Evolutionary conservation across 2,113 vertebrate species (phyloP).

Genomic region (Psophia crepitans): DNA sequence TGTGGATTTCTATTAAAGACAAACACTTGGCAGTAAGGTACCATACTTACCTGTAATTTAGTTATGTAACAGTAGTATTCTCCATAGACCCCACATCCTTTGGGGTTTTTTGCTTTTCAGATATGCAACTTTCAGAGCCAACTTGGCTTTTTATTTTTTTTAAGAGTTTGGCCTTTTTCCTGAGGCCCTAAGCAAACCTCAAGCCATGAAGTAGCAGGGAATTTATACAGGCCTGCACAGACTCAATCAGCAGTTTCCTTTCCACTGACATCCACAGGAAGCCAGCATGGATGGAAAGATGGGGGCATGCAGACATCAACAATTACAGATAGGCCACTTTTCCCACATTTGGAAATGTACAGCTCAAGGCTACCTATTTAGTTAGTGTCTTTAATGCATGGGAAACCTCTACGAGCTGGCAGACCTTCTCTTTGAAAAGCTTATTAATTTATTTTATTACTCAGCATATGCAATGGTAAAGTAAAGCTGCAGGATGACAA

Average conservation of each 20-base stretch:
- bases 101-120: constrained; percentile 54
- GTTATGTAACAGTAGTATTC: constrained; percentile 60
- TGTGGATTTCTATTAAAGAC: constrained; percentile 65
- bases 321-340: constrained; percentile 45
- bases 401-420: neutral
- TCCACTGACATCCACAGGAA: constrained; percentile 59
- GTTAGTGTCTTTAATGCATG: neutral
- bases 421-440: neutral
- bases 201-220: constrained; percentile 44
- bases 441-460: constrained; percentile 18
- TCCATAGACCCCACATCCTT: constrained; percentile 57
- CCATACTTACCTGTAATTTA: constrained; percentile 66
- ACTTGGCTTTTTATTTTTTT: constrained; percentile 61
- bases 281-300: constrained; percentile 51
- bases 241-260: constrained; percentile 66
- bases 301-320: constrained; percentile 41
- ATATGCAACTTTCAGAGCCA: constrained; percentile 51
- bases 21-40: constrained; percentile 55
- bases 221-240: constrained; percentile 60
- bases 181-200: constrained; percentile 50
- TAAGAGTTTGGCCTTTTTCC: constrained; percentile 51
- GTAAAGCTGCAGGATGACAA: neutral
- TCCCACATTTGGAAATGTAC: constrained; percentile 45
- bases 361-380: constrained; percentile 18
- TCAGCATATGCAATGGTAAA: neutral